phyloP scores from a whole-genome alignment of 1,140 invertebrate genomes.

The Drosophila nikananu region DNA sequence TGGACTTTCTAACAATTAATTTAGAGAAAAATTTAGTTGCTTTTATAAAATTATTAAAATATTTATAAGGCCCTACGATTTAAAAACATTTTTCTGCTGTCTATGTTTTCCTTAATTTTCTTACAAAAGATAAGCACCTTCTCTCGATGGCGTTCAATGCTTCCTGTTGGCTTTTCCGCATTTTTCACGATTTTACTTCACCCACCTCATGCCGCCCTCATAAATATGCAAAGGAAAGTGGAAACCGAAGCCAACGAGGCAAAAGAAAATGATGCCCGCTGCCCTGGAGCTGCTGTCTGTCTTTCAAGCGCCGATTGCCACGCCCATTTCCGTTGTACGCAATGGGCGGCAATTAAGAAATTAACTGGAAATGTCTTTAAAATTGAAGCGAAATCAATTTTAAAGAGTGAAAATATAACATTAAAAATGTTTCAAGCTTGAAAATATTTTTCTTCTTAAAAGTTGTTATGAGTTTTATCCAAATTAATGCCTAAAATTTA shows the following conservation, averaged over 20 bases:
- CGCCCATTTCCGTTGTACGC: conserved; percentile 40
- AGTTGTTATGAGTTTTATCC: not conserved
- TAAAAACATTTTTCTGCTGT: conserved; percentile 4
- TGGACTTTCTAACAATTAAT: not conserved
- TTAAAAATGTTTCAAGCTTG: not conserved
- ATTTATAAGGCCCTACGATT: too few species aligned
- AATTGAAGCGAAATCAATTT: not conserved
- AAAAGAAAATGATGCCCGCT: conserved; percentile 9
- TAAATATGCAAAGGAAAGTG: conserved; percentile 79
- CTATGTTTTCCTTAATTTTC: not conserved
- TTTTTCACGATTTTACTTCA: conserved; percentile 6
- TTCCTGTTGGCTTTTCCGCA: conserved; percentile 9
- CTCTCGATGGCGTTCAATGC: conserved; percentile 43
- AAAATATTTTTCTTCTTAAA: not conserved
- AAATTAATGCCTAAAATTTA: not conserved
- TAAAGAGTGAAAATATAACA: not conserved
- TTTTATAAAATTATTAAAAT: conserved; percentile 17
- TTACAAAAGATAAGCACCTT: conserved; percentile 30
- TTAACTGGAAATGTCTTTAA: not conserved
- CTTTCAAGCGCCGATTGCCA: conserved; percentile 40
- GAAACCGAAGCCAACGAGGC: conserved; percentile 62
- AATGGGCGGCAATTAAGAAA: conserved; percentile 42
- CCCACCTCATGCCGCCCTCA: conserved; percentile 45
- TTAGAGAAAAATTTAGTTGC: not conserved
- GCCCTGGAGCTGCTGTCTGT: conserved; percentile 34